Evolutionary conservation across 1,140 invertebrate species (phyloP), one percentile per base, ranked within the genome.

Genomic region (Eueides isabella): DNA sequence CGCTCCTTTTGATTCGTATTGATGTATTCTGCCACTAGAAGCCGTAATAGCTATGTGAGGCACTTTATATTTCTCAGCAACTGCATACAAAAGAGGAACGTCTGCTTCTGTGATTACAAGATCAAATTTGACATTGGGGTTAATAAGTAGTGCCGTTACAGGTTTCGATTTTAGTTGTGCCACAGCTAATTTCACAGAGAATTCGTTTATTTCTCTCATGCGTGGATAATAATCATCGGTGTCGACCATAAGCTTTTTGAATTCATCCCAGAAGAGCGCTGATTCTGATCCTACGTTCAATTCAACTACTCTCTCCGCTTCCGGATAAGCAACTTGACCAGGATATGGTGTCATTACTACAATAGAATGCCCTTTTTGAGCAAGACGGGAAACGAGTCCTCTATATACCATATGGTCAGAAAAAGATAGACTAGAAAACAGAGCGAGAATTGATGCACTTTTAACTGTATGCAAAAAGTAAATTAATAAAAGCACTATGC

Each of bases 331-430:
- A 67, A 87, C 89, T 23, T 90, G 83, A 2, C 91, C 89, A n/a
- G 91, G 91, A 75, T 90, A 93, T 11, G 91, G 85, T 29, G 91
- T 93, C 91, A 93, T 92, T 11, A 92, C 68, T 7, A 91, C 86
- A 5, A 91, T 63, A 11, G 80, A 78, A 65, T 93, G 89, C 6
- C 90, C 90, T 70, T 69, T 81, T 61, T 85, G 85, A 26, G 82
- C 79, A 2, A 93, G 82, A 30, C 83, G 75, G 12, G 86, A 85
- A 16, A 91, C 55, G 75, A 89, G 92, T 62, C 84, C 86, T 77
- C 88, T 76, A 64, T 79, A 93, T 1, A 93, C 86, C n/a, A 87
- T 68, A 71, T 93, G 89, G 71, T 92, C 90, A 44, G 89, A 67
- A 74, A 84, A 92, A 26, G 91, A 93, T 29, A 93, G 68, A n/a